These are phyloP conservation scores for Podargus strigoides DNA, from an alignment of 2,797 vertebrate species.

Conservation along the genomic window DNA sequence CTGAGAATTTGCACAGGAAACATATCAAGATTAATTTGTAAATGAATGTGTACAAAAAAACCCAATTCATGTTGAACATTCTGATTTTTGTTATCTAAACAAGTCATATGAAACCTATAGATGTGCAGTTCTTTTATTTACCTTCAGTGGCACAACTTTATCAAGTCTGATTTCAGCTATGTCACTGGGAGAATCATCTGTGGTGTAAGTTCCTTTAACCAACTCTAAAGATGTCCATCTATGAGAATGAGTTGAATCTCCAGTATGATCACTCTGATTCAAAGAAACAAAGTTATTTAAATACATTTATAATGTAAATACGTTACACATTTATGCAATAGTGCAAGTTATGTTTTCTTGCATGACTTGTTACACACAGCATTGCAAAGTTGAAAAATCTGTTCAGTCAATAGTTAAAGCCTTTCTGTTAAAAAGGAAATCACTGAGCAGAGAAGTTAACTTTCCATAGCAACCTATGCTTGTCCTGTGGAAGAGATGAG, in stretches of 20 bases:
- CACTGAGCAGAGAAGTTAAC: neutral
- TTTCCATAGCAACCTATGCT: neutral
- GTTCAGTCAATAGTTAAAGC: neutral
- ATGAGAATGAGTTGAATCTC: slow-evolving; percentile 95
- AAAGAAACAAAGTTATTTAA: slow-evolving; percentile 15
- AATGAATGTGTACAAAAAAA: neutral
- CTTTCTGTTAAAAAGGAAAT: neutral
- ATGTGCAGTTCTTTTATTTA: slow-evolving; percentile 39
- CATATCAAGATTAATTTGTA: neutral
- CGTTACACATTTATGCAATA: rapidly evolving
- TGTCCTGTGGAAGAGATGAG: neutral
- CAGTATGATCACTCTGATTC: slow-evolving; percentile 90
- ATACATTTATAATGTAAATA: neutral
- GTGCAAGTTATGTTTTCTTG: neutral
- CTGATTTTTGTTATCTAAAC: neutral
- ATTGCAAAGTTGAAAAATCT: neutral
- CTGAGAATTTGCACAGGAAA: neutral
- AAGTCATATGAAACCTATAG: neutral
- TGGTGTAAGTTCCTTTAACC: slow-evolving; percentile 98
- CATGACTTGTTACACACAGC: neutral
- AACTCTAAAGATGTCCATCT: slow-evolving; percentile 97
- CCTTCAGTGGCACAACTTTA: slow-evolving; percentile 98
- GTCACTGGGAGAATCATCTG: slow-evolving; percentile 96
- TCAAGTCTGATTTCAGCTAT: slow-evolving; percentile 97
- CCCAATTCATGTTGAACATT: neutral